A percentile compares a stretch with the other conserved stretches of the same genome.
Evolutionary conservation across 2,797 vertebrate species (phyloP).

Genomic region (Aphelocoma californica): DNA sequence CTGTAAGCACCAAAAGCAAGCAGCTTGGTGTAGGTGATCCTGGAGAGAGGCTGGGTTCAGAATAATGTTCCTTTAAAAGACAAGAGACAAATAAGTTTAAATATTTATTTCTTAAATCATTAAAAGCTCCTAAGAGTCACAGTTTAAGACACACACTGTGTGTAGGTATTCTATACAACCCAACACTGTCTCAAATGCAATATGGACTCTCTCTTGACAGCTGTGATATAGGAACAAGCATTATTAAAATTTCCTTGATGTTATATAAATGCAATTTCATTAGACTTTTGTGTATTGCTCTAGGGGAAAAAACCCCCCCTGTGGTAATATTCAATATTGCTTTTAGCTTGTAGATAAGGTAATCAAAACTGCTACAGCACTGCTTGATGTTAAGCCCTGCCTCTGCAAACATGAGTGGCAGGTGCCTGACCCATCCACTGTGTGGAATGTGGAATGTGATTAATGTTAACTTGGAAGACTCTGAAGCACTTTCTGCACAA

Average conservation of each 20-base stretch:
- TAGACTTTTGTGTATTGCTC: conserved; percentile 15
- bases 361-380: background rate
- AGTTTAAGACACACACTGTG: background rate
- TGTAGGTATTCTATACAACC: background rate
- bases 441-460: background rate
- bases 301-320: background rate
- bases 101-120: background rate
- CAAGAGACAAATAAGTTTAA: conserved; percentile 8
- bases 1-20: conserved; percentile 74
- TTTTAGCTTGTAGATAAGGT: conserved; percentile 1
- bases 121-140: conserved; percentile 20
- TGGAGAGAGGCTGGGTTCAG: conserved; percentile 78
- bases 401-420: background rate
- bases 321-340: background rate
- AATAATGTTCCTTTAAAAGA: conserved; percentile 74
- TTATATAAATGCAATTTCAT: conserved; percentile 50
- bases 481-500: background rate
- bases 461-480: background rate
- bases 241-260: conserved; percentile 53
- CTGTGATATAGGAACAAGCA: conserved; percentile 44
- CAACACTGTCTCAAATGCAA: background rate
- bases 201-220: conserved; percentile 4
- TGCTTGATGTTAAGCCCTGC: background rate
- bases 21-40: conserved; percentile 79
- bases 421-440: background rate